Conservation (phyloP, 2,113 vertebrate species). For the Neodon shergylaensis region DNA sequence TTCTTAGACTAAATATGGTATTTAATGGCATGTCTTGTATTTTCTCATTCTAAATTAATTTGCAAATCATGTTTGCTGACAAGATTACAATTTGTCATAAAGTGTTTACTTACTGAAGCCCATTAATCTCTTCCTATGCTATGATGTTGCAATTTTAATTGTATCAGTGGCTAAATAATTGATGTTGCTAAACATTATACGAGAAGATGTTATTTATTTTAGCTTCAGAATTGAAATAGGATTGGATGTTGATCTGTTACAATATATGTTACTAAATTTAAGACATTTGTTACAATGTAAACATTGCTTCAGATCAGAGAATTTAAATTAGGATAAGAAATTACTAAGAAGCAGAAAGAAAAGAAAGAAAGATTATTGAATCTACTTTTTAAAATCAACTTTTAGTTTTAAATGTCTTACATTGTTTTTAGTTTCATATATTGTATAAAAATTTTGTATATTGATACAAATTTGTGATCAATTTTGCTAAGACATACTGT, state of each 20-base stretch:
- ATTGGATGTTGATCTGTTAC: neutral
- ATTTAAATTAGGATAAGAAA: neutral
- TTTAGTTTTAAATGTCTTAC: no score
- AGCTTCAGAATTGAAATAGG: conserved; percentile 28
- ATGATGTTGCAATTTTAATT: conserved; percentile 72
- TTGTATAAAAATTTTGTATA: no score
- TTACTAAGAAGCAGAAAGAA: conserved; percentile 48
- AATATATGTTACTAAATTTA: conserved; percentile 1
- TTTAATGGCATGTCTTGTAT: neutral
- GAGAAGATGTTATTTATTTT: conserved; percentile 4
- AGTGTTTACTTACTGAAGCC: conserved; percentile 66
- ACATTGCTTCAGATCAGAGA: neutral
- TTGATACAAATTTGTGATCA: no score
- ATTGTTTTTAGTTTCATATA: no score
- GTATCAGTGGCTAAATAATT: conserved; percentile 79
- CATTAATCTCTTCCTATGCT: conserved; percentile 60
- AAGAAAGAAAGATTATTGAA: neutral
- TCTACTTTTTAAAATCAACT: no score
- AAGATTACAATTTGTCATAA: conserved; percentile 65
- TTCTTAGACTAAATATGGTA: neutral
- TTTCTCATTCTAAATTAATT: conserved; percentile 59
- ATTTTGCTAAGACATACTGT: no score
- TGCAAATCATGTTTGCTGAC: conserved; percentile 59
- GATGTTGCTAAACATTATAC: conserved; percentile 61
- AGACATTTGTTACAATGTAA: neutral